phyloP scores from a whole-genome alignment of 1,140 invertebrate genomes.

The Harlomillsia oculata region DNA sequence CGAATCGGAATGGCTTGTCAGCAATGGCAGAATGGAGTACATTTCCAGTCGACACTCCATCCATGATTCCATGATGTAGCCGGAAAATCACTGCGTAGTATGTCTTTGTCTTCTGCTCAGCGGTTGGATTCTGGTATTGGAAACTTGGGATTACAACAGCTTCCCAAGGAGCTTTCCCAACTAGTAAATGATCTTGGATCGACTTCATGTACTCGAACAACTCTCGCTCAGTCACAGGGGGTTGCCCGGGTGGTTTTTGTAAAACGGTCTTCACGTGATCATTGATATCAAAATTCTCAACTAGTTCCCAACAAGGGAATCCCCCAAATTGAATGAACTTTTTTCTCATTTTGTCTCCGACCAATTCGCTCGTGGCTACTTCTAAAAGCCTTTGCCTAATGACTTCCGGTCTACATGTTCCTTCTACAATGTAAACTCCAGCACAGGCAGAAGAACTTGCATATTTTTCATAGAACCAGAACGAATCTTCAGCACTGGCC shows the following conservation, averaged over 20 bases:
- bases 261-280: slow-evolving; percentile 15
- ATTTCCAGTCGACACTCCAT: slow-evolving; percentile 26
- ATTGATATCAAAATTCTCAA: slow-evolving; percentile 15
- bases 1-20: slow-evolving; percentile 28
- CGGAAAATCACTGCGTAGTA: slow-evolving; percentile 17
- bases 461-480: slow-evolving; percentile 9
- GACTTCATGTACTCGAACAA: slow-evolving; percentile 17
- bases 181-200: slow-evolving; percentile 22
- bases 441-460: slow-evolving; percentile 8
- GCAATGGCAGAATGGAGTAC: slow-evolving; percentile 23
- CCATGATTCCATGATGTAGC: slow-evolving; percentile 20
- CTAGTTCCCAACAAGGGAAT: slow-evolving; percentile 26
- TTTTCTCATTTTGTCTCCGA: slow-evolving; percentile 20
- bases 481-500: slow-evolving; percentile 1
- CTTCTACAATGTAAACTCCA: slow-evolving; percentile 24
- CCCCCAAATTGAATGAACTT: slow-evolving; percentile 5
- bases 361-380: slow-evolving; percentile 4
- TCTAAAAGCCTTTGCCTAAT: slow-evolving; percentile 15
- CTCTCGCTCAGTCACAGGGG: slow-evolving; percentile 9
- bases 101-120: neutral
- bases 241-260: slow-evolving; percentile 2
- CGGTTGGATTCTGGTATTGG: neutral
- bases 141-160: slow-evolving; percentile 31
- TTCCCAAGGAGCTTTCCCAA: slow-evolving; percentile 31
- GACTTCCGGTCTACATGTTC: slow-evolving; percentile 22